Conservation (phyloP, 2,113 vertebrate species). For the Conger conger region DNA sequence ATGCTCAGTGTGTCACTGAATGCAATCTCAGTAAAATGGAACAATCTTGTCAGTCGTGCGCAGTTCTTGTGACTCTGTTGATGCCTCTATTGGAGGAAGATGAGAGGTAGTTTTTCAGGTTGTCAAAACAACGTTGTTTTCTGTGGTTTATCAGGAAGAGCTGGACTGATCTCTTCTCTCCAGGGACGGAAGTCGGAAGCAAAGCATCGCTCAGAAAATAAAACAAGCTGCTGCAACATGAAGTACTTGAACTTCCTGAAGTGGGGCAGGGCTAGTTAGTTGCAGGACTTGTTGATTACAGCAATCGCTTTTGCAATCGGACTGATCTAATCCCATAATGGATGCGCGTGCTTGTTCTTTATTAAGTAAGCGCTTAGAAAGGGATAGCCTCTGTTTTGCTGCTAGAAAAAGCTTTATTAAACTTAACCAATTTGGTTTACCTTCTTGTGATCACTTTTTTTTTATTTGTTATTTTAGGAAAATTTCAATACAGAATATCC, state of each 20-base stretch:
- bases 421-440: too few species aligned
- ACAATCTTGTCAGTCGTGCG: not conserved
- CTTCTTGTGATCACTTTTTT: too few species aligned
- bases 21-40: not conserved
- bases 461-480: too few species aligned
- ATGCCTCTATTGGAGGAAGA: not conserved
- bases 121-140: not conserved
- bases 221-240: not conserved
- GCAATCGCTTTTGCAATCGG: not conserved
- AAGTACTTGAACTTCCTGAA: not conserved
- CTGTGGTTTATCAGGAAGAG: not conserved
- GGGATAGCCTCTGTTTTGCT: too few species aligned
- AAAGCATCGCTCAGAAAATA: not conserved
- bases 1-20: not conserved
- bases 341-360: not conserved
- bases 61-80: not conserved
- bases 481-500: too few species aligned
- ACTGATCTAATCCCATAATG: not conserved
- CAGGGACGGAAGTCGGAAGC: not conserved
- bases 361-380: too few species aligned
- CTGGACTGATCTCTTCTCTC: not conserved
- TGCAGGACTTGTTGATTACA: not conserved
- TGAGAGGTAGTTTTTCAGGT: not conserved
- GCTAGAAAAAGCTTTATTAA: too few species aligned
- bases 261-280: not conserved